These are phyloP conservation scores for Hozukius guyotensis DNA, from an alignment of 2,797 vertebrate genomes.

Conservation along the genomic window DNA sequence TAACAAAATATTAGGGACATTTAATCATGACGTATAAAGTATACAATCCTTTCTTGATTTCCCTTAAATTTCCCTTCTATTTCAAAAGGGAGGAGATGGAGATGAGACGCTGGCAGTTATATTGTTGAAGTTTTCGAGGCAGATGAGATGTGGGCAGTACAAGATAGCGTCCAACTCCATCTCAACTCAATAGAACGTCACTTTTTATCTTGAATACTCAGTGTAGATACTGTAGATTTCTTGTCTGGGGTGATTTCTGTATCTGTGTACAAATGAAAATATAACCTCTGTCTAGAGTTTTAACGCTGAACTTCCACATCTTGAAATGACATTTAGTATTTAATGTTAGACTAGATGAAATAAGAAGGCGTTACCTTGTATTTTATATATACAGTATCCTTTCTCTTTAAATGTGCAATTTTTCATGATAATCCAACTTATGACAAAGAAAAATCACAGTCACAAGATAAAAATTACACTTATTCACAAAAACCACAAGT, in stretches of 20 bases:
- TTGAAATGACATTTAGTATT: constrained; percentile 17
- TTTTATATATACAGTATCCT: constrained; percentile 23
- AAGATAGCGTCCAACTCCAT: not conserved
- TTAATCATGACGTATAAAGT: not conserved
- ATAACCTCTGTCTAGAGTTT: not conserved
- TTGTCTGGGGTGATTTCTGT: not conserved
- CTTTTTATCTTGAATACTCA: not conserved
- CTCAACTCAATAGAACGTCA: not conserved
- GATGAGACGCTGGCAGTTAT: not conserved
- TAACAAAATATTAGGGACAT: not conserved
- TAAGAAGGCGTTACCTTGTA: constrained; percentile 22
- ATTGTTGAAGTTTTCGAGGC: not conserved
- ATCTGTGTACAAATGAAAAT: not conserved
- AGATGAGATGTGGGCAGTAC: not conserved
- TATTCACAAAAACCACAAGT: constrained; percentile 29
- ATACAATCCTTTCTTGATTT: not conserved
- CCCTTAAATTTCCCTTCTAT: not conserved
- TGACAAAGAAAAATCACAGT: constrained; percentile 43
- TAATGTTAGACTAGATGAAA: not conserved
- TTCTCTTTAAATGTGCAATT: constrained; percentile 64
- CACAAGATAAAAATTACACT: constrained; percentile 48
- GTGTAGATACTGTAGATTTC: not conserved
- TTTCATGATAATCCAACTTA: constrained; percentile 27
- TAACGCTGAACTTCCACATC: not conserved
- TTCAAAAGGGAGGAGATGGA: not conserved